These are phyloP conservation scores for Neosalanx taihuensis DNA, from an alignment of 2,797 vertebrate species.

Conservation along the genomic window DNA sequence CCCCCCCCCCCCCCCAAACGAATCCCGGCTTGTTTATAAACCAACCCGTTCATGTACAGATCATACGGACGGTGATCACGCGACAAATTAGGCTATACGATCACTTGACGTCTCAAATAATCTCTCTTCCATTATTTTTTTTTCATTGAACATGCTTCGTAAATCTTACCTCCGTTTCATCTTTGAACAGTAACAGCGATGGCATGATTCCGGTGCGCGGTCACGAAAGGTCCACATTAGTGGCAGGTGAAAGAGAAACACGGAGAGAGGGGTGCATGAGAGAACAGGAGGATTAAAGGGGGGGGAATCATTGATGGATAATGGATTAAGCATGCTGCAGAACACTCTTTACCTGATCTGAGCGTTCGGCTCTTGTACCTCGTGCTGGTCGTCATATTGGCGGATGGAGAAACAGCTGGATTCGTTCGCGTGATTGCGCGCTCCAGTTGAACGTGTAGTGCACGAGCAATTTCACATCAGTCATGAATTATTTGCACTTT, in stretches of 20 bases:
- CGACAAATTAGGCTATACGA: not conserved
- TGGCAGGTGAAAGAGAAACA: constrained; percentile 20
- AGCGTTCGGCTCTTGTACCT: constrained; percentile 82
- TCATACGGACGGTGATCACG: not conserved
- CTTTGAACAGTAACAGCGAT: constrained; percentile 29
- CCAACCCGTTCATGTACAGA: not conserved
- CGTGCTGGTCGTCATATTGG: constrained; percentile 78
- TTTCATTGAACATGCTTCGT: not conserved
- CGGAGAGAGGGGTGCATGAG: not conserved
- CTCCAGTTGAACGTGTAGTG: not conserved
- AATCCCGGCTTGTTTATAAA: no score
- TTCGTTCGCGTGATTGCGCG: not conserved
- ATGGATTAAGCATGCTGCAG: not conserved
- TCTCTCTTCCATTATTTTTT: not conserved
- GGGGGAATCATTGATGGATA: not conserved
- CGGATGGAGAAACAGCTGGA: constrained; percentile 17
- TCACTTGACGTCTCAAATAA: not conserved
- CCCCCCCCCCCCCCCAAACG: not conserved
- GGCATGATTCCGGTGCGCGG: no score
- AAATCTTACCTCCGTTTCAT: constrained; percentile 60
- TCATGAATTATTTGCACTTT: not conserved
- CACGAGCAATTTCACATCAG: constrained; percentile 14
- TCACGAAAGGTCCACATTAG: not conserved
- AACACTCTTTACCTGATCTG: constrained; percentile 77
- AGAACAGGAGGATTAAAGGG: not conserved